Evolutionary conservation across 2,113 vertebrate species (phyloP).

Genomic region (Eonycteris spelaea): DNA sequence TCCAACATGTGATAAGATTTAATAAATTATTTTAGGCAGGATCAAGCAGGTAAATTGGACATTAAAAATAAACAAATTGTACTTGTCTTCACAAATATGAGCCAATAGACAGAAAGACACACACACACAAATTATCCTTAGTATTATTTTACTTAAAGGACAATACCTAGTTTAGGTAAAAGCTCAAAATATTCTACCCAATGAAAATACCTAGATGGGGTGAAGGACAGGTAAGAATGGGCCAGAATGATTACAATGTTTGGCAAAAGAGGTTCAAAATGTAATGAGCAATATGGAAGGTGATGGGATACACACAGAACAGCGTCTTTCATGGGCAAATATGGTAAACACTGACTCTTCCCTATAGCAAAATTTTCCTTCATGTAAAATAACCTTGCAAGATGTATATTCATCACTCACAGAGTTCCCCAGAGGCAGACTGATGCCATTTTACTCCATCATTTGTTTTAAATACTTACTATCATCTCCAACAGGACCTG

Average conservation of each 20-base stretch:
- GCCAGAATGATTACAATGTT: neutral
- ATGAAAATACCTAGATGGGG: slow-evolving; percentile 27
- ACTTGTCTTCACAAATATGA: slow-evolving; percentile 5
- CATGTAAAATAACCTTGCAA: slow-evolving; percentile 18
- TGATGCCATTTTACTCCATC: neutral
- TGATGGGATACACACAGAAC: neutral
- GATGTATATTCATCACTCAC: neutral
- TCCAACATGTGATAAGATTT: neutral
- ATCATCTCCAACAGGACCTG: slow-evolving; percentile 97
- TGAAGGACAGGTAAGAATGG: neutral
- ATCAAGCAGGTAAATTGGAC: neutral
- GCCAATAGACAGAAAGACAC: neutral
- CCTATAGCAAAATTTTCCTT: neutral
- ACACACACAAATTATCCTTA: neutral
- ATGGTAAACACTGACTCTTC: neutral
- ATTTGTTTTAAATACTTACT: slow-evolving; percentile 71
- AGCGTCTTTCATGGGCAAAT: neutral
- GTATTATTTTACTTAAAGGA: slow-evolving; percentile 16
- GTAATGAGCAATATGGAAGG: neutral
- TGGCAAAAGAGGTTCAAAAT: slow-evolving; percentile 27
- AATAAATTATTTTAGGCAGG: slow-evolving; percentile 5
- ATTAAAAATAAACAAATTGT: slow-evolving; percentile 20
- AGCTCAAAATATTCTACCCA: neutral
- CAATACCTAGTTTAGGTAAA: neutral
- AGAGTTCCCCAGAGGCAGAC: neutral